A percentile compares a stretch with the other conserved stretches of the same genome.
phyloP scores from a whole-genome alignment of 1,140 invertebrate species.

The Cylas formicarius region DNA sequence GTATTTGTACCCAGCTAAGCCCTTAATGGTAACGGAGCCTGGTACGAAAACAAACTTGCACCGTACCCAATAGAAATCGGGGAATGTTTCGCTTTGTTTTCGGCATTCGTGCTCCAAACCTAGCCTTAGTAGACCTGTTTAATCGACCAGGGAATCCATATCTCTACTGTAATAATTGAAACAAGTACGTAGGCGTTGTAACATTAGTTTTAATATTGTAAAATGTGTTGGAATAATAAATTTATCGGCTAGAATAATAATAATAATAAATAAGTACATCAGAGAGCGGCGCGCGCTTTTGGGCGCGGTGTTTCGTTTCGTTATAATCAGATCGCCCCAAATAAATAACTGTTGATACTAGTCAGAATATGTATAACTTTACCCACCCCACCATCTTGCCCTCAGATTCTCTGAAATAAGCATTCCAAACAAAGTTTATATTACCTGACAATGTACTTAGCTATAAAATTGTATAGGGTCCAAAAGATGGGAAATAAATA shows the following conservation, averaged over 20 bases:
- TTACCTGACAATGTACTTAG: slow-evolving; percentile 46
- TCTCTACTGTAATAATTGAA: slow-evolving; percentile 38
- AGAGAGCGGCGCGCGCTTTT: slow-evolving; percentile 21
- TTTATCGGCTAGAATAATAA: slow-evolving; percentile 39
- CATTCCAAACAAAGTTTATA: slow-evolving; percentile 45
- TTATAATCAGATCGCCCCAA: too few relatives aligned
- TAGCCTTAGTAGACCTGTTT: slow-evolving; percentile 37
- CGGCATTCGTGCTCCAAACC: slow-evolving; percentile 18
- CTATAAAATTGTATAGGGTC: slow-evolving; percentile 45
- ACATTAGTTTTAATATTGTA: slow-evolving; percentile 38
- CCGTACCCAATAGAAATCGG: too few relatives aligned
- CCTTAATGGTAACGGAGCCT: too few relatives aligned
- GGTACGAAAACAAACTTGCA: too few relatives aligned
- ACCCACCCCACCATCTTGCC: slow-evolving; percentile 40
- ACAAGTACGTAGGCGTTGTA: slow-evolving; percentile 32
- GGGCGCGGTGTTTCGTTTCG: slow-evolving; percentile 26
- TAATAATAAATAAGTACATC: slow-evolving; percentile 32
- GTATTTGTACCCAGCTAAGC: slow-evolving; percentile 21
- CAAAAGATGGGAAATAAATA: slow-evolving; percentile 46
- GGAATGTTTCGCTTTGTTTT: too few relatives aligned
- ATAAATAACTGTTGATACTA: slow-evolving; percentile 40
- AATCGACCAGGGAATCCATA: slow-evolving; percentile 39
- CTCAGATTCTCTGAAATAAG: slow-evolving; percentile 36
- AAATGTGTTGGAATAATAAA: slow-evolving; percentile 36
- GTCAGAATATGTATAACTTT: slow-evolving; percentile 40